These are phyloP conservation scores for Pseudomugil tenellus DNA, from an alignment of 2,797 vertebrate genomes.

Conservation along the genomic window DNA sequence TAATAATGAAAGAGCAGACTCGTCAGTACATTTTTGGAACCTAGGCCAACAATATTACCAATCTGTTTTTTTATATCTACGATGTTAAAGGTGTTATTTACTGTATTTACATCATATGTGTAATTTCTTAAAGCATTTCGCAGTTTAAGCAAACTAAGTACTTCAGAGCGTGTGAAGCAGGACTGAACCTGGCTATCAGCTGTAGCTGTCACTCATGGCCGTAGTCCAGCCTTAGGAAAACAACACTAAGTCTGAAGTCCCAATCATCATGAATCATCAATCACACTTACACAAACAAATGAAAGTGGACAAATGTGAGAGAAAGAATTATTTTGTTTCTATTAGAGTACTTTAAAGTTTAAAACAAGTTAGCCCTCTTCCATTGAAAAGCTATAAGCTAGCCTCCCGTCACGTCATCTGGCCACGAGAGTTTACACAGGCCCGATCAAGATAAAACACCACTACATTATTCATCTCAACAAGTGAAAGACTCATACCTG, in stretches of 20 bases:
- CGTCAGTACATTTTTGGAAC: neutral
- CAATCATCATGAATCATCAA: conserved; percentile 56
- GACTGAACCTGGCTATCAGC: conserved; percentile 50
- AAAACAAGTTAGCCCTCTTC: conserved; percentile 7
- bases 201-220: conserved; percentile 63
- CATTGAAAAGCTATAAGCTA: conserved; percentile 15
- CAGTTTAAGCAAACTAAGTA: conserved; percentile 14
- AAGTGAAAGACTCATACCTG: conserved; percentile 53
- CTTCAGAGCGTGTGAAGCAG: conserved; percentile 21
- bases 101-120: neutral
- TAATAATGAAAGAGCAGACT: conserved; percentile 4
- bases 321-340: neutral
- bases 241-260: conserved; percentile 60
- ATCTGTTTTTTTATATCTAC: neutral
- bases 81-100: neutral
- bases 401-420: conserved; percentile 13
- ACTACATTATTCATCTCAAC: conserved; percentile 42
- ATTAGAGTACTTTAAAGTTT: conserved; percentile 13
- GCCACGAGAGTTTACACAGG: conserved; percentile 51
- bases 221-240: conserved; percentile 46
- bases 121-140: conserved; percentile 12
- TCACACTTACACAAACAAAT: conserved; percentile 30
- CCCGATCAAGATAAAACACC: conserved; percentile 43
- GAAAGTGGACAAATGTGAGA: neutral
- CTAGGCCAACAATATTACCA: conserved; percentile 9